Evolutionary conservation across 1,140 invertebrate genomes (phyloP).

Genomic region (Hypsibius dujardini): DNA sequence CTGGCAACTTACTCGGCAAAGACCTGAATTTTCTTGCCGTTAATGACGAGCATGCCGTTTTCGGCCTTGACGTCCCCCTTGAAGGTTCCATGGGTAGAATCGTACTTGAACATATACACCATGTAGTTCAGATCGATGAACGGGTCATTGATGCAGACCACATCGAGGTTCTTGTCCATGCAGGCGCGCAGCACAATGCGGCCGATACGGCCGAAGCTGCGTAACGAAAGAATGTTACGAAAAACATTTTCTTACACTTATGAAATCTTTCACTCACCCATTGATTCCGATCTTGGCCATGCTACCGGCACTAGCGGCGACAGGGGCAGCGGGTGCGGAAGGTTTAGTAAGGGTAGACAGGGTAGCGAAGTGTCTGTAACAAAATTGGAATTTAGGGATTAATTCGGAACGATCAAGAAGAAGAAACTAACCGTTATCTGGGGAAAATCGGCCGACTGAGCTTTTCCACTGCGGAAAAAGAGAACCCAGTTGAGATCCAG

Average conservation of each 20-base stretch:
- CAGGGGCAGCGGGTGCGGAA: too few species aligned
- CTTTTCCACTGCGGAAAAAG: too few species aligned
- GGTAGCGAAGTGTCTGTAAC: too few species aligned
- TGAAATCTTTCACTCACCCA: constrained; percentile 24
- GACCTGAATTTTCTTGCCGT: constrained; percentile 29
- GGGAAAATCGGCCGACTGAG: too few species aligned
- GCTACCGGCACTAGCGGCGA: too few species aligned
- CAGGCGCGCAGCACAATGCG: constrained; percentile 40
- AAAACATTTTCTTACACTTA: background rate
- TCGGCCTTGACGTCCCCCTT: constrained; percentile 28
- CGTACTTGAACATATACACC: constrained; percentile 47
- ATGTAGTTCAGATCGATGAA: constrained; percentile 84
- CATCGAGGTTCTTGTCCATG: constrained; percentile 35
- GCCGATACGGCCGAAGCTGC: constrained; percentile 44
- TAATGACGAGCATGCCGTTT: constrained; percentile 33
- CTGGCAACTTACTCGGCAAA: background rate
- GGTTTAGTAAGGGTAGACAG: too few species aligned
- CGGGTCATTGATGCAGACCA: constrained; percentile 86
- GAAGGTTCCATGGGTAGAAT: constrained; percentile 43
- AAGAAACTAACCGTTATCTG: too few species aligned
- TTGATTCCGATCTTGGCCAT: constrained; percentile 31
- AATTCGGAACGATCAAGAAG: too few species aligned
- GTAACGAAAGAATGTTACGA: background rate
- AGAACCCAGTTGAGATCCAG: too few species aligned
- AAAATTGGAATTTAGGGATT: too few species aligned